Evolutionary conservation across 2,888 invertebrate genomes (phyloP), one percentile per base, ranked within the genome.

Genomic region (Lamproptera curius): DNA sequence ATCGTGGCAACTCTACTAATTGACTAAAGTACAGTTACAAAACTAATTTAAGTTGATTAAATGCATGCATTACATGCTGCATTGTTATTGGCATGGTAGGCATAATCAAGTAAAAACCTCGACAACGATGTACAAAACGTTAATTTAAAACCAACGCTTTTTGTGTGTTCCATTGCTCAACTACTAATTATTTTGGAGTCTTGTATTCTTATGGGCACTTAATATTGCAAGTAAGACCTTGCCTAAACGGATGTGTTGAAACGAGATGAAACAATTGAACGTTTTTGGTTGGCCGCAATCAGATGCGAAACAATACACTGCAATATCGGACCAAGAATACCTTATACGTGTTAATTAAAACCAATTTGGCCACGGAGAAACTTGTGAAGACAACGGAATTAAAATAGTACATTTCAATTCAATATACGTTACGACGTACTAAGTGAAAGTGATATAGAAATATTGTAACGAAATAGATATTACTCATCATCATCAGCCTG

Each of bases 341-440:
- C 43, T 57, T 57, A 56, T 55, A 66, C 51, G 63, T 71, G 70
- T 60, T 76, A 74, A 77, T 75, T 75, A 63, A 62, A 62, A 65
- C 63, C 63, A 63, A 65, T 65, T 59, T 49, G 44, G 40, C 20
- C 17, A 35, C 64, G 64, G 58, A 65, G 60, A 64, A 73, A 60
- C 79, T 77, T 78, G 78, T 65, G 79, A 79, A 75, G 55, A 59
- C 63, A 57, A 58, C 61, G 59, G 59, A 71, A 67, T 68, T 67
- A 65, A 63, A 69, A 63, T 57, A 56, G 17, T 37, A 28, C 39
- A 43, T 48, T 75, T 74, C 76, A 74, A 62, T 76, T 72, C 74
- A 76, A 73, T 74, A 76, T 73, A 62, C 68, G 50, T 63, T 45
- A 59, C 60, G 47, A 67, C 73, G 71, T 73, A 71, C 65, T 68